A percentile compares a stretch with the other conserved stretches of the same genome.
phyloP scores from a whole-genome alignment of 2,888 invertebrate genomes.

The Chymomyza fuscimana region DNA sequence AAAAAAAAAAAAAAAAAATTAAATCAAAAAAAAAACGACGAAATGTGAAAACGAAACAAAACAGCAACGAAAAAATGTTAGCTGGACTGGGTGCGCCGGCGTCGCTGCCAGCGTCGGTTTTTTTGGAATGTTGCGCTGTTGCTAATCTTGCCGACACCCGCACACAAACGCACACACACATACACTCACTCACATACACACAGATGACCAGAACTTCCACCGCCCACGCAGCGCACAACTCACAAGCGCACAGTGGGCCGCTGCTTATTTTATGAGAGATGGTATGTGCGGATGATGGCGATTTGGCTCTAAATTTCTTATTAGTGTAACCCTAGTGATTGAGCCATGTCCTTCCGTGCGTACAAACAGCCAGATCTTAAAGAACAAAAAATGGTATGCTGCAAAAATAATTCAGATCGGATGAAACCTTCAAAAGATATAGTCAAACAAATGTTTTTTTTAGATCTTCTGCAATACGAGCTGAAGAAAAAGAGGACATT shows the following conservation, averaged over 20 bases:
- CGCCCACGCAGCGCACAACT: slow-evolving; percentile 35
- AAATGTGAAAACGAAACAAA: slow-evolving; percentile 19
- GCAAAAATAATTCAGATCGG: too few species aligned
- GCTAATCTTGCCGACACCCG: slow-evolving; percentile 46
- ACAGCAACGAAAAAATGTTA: slow-evolving; percentile 3
- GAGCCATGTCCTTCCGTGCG: too few species aligned
- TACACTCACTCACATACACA: slow-evolving; percentile 20
- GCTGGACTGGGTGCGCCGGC: slow-evolving; percentile 50
- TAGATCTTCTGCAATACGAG: too few species aligned
- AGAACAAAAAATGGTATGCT: too few species aligned
- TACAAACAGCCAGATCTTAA: too few species aligned
- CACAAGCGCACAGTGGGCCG: not conserved
- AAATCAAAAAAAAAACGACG: slow-evolving; percentile 23
- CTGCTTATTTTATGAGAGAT: not conserved
- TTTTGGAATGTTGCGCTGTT: slow-evolving; percentile 59
- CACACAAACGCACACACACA: slow-evolving; percentile 11
- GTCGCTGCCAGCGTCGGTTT: slow-evolving; percentile 51
- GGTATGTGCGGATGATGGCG: not conserved
- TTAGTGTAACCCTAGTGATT: too few species aligned
- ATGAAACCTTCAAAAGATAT: too few species aligned
- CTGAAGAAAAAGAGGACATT: too few species aligned
- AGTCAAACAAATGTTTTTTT: too few species aligned
- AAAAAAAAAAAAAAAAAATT: slow-evolving; percentile 27
- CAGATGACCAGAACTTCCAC: not conserved
- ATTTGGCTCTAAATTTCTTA: too few species aligned